Evolutionary conservation across 1,140 invertebrate species (phyloP), one percentile per base, ranked within the genome.

Genomic region (Euschistus heros): DNA sequence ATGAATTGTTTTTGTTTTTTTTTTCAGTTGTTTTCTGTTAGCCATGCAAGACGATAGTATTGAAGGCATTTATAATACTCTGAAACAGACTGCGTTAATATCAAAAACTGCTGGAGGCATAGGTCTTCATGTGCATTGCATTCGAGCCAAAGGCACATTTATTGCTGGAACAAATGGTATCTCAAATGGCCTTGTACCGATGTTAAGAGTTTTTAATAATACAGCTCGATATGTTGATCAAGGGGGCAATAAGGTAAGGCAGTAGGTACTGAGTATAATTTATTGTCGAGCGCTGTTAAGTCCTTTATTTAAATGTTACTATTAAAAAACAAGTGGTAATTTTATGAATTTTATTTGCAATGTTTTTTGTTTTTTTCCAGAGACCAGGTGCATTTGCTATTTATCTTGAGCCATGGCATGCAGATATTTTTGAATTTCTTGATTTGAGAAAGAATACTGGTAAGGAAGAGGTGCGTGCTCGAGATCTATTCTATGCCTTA

Each of bases 331-430:
- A 37, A 2, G 1, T 6, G 13, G 6, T 13, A 37, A 10, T 37
- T 37, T 37, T 13, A 37, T 37, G 7, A n/a, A 37, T 37, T 30
- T 7, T 4, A 30, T 30, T 13, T 26, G 6, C 55, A n/a, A 14
- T 59, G 7, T 15, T 7, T 0, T n/a, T 64, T 52, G 10, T 57
- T n/a, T 44, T 62, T 61, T 67, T 71, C 22, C 69, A 84, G 82
- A 79, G 95, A 69, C 94, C 96, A n/a, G 95, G 96, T 37, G 94
- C 96, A n/a, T 97, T 98, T 81, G 94, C 97, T 17, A 88, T 99
- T 66, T 99, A 99, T 73, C 73, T 99, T 22, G 97, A 99, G 76
- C 97, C 97, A 2, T 99, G 97, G 97, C 97, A 99, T 79, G 86
- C 94, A 0, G 96, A 99, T 76, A 82, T 99, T 60, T 96, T 97